phyloP scores from a whole-genome alignment of 2,113 vertebrate species.

The Neolamprologus devosi region DNA sequence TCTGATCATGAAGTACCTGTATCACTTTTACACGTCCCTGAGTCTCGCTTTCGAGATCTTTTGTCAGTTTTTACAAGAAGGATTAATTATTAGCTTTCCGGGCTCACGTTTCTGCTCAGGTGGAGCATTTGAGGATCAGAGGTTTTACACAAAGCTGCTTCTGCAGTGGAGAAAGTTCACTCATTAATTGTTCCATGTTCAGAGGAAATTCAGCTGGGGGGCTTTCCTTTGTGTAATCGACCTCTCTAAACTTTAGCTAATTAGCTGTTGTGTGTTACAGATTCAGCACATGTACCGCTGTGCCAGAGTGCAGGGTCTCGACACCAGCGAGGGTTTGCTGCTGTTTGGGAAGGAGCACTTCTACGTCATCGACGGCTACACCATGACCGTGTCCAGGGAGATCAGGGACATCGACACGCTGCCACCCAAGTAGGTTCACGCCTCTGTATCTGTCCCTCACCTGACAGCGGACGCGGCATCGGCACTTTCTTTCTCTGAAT shows the following conservation, averaged over 20 bases:
- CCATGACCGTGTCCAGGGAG: slow-evolving; percentile 93
- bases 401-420: slow-evolving; percentile 96
- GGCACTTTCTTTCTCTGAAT: not conserved
- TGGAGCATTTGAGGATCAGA: not conserved
- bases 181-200: not conserved
- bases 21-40: not conserved
- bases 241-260: not conserved
- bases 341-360: slow-evolving; percentile 98
- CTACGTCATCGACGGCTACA: slow-evolving; percentile 98
- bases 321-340: slow-evolving; percentile 94
- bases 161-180: not conserved
- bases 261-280: slow-evolving; percentile 46
- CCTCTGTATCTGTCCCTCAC: not conserved
- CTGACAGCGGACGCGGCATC: not conserved
- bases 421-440: slow-evolving; percentile 82
- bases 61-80: not conserved
- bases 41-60: accelerated
- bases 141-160: not conserved
- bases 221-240: not conserved
- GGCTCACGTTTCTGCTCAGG: not conserved
- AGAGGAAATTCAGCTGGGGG: not conserved
- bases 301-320: slow-evolving; percentile 92
- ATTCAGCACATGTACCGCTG: slow-evolving; percentile 99
- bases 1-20: not conserved
- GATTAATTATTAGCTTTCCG: not conserved